These are phyloP conservation scores for Porites australiensis DNA, from an alignment of 64 coral and sea anemone species.

Conservation along the genomic window DNA sequence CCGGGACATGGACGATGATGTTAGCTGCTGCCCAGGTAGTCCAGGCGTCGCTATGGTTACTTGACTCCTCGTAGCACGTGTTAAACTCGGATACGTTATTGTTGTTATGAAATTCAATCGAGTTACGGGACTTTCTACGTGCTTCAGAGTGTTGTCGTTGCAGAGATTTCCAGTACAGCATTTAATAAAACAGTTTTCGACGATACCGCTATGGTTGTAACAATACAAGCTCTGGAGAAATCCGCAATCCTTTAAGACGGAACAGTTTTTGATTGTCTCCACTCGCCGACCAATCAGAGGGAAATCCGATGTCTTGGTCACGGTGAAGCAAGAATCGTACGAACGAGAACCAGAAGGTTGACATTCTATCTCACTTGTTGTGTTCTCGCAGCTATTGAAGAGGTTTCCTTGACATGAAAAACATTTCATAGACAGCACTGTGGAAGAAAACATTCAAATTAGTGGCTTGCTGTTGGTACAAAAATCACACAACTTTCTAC, in stretches of 20 bases:
- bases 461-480: too few species aligned
- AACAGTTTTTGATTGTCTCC: neutral
- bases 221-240: neutral
- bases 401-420: neutral
- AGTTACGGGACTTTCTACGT: neutral
- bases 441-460: neutral
- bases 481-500: too few species aligned
- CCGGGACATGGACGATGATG: neutral
- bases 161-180: slow-evolving; percentile 17
- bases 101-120: neutral
- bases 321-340: neutral
- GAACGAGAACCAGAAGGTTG: too few species aligned
- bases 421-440: neutral
- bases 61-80: neutral
- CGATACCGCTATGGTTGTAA: neutral
- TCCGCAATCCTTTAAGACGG: neutral
- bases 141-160: neutral
- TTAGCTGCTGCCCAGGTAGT: neutral
- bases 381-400: neutral
- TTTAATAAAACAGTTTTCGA: neutral
- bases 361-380: neutral
- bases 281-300: neutral
- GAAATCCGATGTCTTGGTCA: neutral
- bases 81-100: neutral
- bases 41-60: neutral